phyloP scores from a whole-genome alignment of 1,140 invertebrate genomes.

The Temnothorax nylanderi region DNA sequence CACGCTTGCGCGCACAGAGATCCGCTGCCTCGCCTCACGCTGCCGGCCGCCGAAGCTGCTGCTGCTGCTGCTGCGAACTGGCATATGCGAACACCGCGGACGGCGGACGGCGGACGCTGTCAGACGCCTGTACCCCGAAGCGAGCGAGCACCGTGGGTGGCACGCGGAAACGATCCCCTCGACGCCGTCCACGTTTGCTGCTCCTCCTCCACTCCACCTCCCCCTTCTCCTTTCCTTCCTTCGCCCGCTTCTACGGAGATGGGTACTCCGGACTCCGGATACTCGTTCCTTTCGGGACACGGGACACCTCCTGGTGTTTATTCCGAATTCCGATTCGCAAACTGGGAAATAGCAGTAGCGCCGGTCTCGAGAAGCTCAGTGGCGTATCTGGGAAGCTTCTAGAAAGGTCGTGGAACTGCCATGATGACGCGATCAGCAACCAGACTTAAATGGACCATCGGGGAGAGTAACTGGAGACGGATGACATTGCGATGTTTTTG shows the following conservation, averaged over 20 bases:
- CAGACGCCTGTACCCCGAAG: background rate
- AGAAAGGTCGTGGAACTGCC: background rate
- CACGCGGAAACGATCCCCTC: background rate
- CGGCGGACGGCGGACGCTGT: too few relatives aligned
- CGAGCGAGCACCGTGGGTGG: background rate
- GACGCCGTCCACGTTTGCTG: background rate
- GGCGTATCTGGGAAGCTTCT: background rate
- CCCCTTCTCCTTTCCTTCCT: background rate
- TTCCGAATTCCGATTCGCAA: background rate
- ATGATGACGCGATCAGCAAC: background rate
- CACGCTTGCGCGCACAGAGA: conserved; percentile 67
- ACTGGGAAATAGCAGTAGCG: background rate
- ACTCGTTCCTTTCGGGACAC: background rate
- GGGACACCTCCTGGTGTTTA: conserved; percentile 4
- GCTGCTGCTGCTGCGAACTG: conserved; percentile 35
- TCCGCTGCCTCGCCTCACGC: conserved; percentile 9
- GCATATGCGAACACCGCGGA: conserved; percentile 31
- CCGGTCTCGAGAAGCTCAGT: background rate
- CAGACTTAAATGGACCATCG: background rate
- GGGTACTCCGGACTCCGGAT: too few relatives aligned
- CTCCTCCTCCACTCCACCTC: background rate
- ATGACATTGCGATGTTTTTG: background rate
- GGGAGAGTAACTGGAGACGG: background rate
- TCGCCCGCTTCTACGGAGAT: background rate
- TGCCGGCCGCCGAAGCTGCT: conserved; percentile 37